phyloP scores from a whole-genome alignment of 2,113 vertebrate genomes.

The Neogale vison region DNA sequence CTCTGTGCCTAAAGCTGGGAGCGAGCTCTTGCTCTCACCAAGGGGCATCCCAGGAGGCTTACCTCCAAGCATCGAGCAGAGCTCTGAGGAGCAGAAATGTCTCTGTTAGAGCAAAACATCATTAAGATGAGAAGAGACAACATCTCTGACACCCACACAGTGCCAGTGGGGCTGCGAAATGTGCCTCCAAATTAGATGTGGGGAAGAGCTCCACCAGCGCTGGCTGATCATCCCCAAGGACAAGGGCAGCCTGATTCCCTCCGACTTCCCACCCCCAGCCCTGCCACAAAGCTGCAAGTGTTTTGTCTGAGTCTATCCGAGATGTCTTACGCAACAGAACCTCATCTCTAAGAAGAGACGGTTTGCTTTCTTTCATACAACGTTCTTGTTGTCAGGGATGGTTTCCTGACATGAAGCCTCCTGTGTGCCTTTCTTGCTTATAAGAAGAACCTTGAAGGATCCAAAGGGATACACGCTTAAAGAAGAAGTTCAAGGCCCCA shows the following conservation, averaged over 20 bases:
- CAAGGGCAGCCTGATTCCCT: conserved; percentile 42
- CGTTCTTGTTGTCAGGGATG: background rate
- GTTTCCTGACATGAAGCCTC: background rate
- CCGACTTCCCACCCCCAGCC: conserved; percentile 15
- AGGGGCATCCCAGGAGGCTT: conserved; percentile 15
- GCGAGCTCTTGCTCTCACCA: background rate
- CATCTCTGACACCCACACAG: conserved; percentile 41
- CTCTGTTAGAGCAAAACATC: conserved; percentile 67
- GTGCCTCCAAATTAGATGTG: conserved; percentile 53
- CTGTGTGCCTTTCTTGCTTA: conserved; percentile 43
- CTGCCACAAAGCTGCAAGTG: background rate
- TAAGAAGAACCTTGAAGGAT: background rate
- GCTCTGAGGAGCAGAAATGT: conserved; percentile 15
- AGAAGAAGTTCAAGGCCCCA: conserved; percentile 34
- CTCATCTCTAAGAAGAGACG: background rate
- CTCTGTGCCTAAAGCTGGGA: background rate
- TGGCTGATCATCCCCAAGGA: conserved; percentile 58
- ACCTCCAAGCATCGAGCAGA: background rate
- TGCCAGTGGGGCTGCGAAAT: conserved; percentile 57
- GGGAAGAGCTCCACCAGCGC: conserved; percentile 42
- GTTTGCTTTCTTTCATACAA: conserved; percentile 5
- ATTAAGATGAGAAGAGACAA: conserved; percentile 56
- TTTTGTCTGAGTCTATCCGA: conserved; percentile 70
- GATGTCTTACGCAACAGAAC: conserved; percentile 55
- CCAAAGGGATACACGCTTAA: conserved; percentile 2